These are phyloP conservation scores for Lochmaea capreae DNA, from an alignment of 2,888 invertebrate species.

Conservation along the genomic window DNA sequence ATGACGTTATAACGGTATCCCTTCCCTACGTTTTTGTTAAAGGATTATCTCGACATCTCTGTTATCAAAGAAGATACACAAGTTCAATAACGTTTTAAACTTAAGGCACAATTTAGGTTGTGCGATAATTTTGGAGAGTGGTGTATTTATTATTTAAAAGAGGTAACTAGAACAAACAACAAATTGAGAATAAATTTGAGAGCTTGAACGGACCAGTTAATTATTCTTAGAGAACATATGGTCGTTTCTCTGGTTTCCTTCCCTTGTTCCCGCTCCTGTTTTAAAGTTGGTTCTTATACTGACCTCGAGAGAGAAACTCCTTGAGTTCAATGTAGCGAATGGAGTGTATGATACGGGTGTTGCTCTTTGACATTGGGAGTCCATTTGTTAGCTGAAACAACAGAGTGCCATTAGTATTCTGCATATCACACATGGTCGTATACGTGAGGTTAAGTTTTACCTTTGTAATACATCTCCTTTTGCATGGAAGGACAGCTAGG, in stretches of 20 bases:
- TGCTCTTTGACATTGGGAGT: conserved; percentile 62
- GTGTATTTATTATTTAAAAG: too few relatives aligned
- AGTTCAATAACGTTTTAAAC: too few relatives aligned
- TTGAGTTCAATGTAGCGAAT: conserved; percentile 58
- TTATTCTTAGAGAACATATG: neutral
- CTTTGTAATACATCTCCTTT: conserved; percentile 89
- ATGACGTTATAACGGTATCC: too few relatives aligned
- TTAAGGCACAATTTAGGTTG: too few relatives aligned
- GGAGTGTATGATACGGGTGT: conserved; percentile 55
- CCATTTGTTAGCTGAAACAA: conserved; percentile 66
- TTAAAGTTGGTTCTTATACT: conserved; percentile 4
- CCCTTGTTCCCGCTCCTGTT: neutral
- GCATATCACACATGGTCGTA: conserved; percentile 36
- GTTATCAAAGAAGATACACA: too few relatives aligned
- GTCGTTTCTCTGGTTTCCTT: conserved; percentile 11
- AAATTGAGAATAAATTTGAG: too few relatives aligned
- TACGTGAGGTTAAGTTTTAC: conserved; percentile 65
- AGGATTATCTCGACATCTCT: too few relatives aligned
- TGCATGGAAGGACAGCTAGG: conserved; percentile 89
- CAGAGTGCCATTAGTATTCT: conserved; percentile 60
- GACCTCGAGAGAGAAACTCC: conserved; percentile 13
- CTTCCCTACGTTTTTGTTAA: too few relatives aligned
- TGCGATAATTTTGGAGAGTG: too few relatives aligned
- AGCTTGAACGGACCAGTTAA: too few relatives aligned
- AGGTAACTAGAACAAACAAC: too few relatives aligned